Conservation (phyloP, 2,888 invertebrate species). For the Aporophyla nigra region DNA sequence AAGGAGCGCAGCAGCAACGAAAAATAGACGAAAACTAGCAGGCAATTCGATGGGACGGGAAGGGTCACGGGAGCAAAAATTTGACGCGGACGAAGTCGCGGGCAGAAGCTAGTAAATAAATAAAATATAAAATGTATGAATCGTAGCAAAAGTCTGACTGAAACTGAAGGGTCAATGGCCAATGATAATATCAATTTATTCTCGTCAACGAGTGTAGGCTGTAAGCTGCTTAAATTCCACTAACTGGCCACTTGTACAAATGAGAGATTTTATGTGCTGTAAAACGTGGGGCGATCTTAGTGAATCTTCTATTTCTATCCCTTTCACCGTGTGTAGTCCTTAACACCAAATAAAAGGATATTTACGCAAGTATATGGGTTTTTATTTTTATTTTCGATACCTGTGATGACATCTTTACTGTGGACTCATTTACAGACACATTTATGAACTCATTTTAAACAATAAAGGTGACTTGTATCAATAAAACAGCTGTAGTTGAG, state of each 20-base stretch:
- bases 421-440: neutral
- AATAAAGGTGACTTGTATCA: neutral
- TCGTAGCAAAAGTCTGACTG: slow-evolving; percentile 40
- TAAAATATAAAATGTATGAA: slow-evolving; percentile 25
- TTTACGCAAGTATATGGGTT: neutral
- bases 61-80: too few species aligned
- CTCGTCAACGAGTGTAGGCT: slow-evolving; percentile 50
- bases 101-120: too few species aligned
- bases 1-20: too few species aligned
- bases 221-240: slow-evolving; percentile 40
- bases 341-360: neutral
- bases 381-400: neutral
- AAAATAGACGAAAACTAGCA: too few species aligned
- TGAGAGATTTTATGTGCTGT: slow-evolving; percentile 52
- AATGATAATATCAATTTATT: slow-evolving; percentile 75
- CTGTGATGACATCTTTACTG: neutral
- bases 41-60: too few species aligned
- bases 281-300: slow-evolving; percentile 23
- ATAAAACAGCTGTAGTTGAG: neutral
- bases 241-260: slow-evolving; percentile 45
- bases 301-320: slow-evolving; percentile 30
- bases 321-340: neutral
- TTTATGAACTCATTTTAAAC: neutral
- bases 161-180: slow-evolving; percentile 70
- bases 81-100: too few species aligned